phyloP scores from a whole-genome alignment of 2,113 vertebrate species.

The Alouatta palliata region DNA sequence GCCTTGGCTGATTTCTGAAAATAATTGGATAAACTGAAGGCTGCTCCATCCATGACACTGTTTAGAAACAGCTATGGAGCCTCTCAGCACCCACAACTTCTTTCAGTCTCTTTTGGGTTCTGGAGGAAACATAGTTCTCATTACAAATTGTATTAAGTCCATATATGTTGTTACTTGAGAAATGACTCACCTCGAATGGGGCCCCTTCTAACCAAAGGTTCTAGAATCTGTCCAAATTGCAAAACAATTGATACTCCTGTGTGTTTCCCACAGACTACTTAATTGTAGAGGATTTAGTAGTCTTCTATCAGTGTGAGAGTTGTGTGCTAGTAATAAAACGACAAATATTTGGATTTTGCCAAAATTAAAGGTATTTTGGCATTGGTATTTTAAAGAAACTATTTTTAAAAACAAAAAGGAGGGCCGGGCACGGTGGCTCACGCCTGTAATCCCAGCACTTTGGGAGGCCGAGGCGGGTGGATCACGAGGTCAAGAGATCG shows the following conservation, averaged over 20 bases:
- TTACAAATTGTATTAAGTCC: background rate
- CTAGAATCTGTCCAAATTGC: background rate
- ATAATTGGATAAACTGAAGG: background rate
- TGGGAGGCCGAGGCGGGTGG: no score
- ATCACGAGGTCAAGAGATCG: no score
- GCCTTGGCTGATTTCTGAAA: background rate
- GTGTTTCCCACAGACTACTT: background rate
- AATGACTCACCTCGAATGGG: background rate
- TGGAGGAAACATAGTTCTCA: background rate
- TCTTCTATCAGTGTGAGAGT: background rate
- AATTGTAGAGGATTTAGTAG: background rate
- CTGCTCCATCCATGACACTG: background rate
- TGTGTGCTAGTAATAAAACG: background rate
- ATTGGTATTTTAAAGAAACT: background rate
- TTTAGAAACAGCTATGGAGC: background rate
- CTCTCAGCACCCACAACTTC: background rate
- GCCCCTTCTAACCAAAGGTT: background rate
- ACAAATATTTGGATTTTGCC: background rate
- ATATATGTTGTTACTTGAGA: background rate
- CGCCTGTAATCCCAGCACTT: no score
- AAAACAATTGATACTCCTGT: background rate
- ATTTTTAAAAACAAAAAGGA: constrained; percentile 20
- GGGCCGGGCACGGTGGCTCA: no score
- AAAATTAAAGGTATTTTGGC: constrained; percentile 2
- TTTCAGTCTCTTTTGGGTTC: background rate